Evolutionary conservation across 2,888 invertebrate species (phyloP).

Genomic region (Diarsia rubi): DNA sequence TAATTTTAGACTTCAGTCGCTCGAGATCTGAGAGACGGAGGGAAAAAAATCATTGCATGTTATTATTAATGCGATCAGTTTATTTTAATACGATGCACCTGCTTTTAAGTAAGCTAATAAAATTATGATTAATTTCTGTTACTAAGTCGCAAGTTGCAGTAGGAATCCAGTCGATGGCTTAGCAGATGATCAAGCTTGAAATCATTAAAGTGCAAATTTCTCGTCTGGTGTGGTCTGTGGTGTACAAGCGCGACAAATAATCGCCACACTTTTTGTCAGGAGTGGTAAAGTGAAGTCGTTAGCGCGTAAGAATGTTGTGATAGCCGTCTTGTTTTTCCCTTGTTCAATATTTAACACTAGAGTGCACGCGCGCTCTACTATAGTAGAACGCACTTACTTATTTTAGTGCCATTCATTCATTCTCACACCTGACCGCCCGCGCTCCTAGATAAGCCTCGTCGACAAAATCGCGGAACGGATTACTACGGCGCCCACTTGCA

Average conservation of each 20-base stretch:
- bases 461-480: too few relatives aligned
- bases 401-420: too few relatives aligned
- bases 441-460: too few relatives aligned
- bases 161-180: conserved; percentile 11
- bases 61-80: conserved; percentile 63
- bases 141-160: conserved; percentile 39
- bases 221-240: conserved; percentile 59
- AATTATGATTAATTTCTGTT: conserved; percentile 60
- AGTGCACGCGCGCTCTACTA: too few relatives aligned
- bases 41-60: conserved; percentile 67
- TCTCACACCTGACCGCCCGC: too few relatives aligned
- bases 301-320: conserved; percentile 63
- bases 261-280: conserved; percentile 58
- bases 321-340: conserved; percentile 68
- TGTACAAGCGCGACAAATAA: conserved; percentile 57
- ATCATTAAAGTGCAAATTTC: conserved; percentile 41
- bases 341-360: conserved; percentile 67
- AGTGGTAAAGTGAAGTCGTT: conserved; percentile 62
- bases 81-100: conserved; percentile 64
- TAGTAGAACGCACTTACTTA: too few relatives aligned
- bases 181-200: conserved; percentile 37
- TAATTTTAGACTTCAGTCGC: conserved; percentile 75
- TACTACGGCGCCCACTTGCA: too few relatives aligned
- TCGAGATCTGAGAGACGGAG: conserved; percentile 73
- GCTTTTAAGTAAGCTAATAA: conserved; percentile 64